phyloP scores from a whole-genome alignment of 2,113 vertebrate genomes.

The Ovis canadensis region DNA sequence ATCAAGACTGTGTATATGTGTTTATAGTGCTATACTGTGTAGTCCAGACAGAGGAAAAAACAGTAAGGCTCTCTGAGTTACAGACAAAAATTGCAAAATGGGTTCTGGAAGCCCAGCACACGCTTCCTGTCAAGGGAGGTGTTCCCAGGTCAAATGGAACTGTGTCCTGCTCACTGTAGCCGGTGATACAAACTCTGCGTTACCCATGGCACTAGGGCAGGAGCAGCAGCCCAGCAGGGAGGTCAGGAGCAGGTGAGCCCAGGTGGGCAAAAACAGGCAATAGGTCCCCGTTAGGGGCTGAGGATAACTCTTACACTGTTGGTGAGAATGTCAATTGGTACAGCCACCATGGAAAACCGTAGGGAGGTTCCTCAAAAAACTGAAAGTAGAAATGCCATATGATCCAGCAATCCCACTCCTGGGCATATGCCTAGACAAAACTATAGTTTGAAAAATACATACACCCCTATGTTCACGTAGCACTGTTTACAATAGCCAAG shows the following conservation, averaged over 20 bases:
- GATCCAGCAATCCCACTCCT: not conserved
- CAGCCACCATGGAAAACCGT: not conserved
- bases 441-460: not conserved
- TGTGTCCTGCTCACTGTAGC: not conserved
- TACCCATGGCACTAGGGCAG: not conserved
- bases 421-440: not conserved
- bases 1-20: not conserved
- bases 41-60: not conserved
- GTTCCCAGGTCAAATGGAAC: not conserved
- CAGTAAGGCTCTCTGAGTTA: not conserved
- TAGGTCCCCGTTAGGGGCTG: not conserved
- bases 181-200: not conserved
- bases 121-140: not conserved
- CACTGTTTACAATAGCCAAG: not conserved
- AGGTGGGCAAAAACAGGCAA: not conserved
- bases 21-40: not conserved
- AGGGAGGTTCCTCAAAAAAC: not conserved
- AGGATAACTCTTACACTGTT: not conserved
- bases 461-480: not conserved
- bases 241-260: not conserved
- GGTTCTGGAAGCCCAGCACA: not conserved
- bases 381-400: not conserved
- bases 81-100: not conserved
- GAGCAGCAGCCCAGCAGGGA: not conserved
- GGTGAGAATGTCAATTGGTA: not conserved